Base-by-base conservation (phyloP, 2,113 vertebrate genomes). In the Cricetomys ansorgei region DNA sequence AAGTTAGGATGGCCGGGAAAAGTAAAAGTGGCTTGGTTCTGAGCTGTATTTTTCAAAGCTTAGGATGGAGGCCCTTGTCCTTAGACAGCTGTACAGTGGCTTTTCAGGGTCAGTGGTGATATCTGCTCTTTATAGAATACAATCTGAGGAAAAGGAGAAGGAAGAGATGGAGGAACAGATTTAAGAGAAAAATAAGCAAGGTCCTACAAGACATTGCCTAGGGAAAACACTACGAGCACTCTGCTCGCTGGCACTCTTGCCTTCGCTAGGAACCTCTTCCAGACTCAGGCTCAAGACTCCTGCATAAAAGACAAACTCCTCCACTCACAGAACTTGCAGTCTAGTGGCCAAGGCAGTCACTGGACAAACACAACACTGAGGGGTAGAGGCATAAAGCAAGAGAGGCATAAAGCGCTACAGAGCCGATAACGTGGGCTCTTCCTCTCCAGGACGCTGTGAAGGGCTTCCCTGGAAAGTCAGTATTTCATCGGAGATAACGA, bases 51-150 rank as follows among this genome's bases (percentile, higher is more conserved):
- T 31, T 21, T 34, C 75, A 59, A 34, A 55, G 48, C 59, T 40
- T 10, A 23, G 0, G 4, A 21, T 31, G 40, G 2, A 8, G 3
- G 37, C 0, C 5, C 1, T 0, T 23, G n/a, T 23, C 34, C 17
- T 64, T 48, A 8, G 25, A 79, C 40, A 55, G 13, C 5, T 31
- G 7, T 6, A 1, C 2, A 13, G 37, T 4, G 57, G 29, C 62
- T 45, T 11, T 21, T 34, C n/a, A 34, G 3, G 5, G 37, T 3
- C n/a, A 27, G 4, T 62, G 34, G 1, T 12, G 37, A 34, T 43
- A 59, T 23, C 37, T 27, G 40, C 45, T 27, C 10, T 27, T 77
- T 31, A 4, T 67, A 89, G 37, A 55, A 55, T 31, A 72, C 34
- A 45, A 3, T 0, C 2, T 9, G 5, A 45, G 8, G 27, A 62